These are phyloP conservation scores for Silvanus unidentatus DNA, from an alignment of 2,888 invertebrate species.

Conservation along the genomic window DNA sequence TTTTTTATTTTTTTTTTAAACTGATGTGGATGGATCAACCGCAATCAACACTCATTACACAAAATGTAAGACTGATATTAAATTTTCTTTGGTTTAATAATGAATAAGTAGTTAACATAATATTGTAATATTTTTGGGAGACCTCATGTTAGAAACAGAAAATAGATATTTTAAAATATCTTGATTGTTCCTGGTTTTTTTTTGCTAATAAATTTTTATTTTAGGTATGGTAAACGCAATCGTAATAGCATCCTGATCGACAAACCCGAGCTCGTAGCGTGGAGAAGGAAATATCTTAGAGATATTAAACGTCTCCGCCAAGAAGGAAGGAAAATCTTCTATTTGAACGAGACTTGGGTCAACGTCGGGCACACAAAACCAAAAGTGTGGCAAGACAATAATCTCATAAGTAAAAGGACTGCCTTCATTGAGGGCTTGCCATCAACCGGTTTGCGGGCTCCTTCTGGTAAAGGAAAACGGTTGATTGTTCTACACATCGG, in stretches of 20 bases:
- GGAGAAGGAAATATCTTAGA: conserved; percentile 9
- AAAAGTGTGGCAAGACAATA: conserved; percentile 16
- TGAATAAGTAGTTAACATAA: too few species aligned
- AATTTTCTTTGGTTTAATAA: too few species aligned
- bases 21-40: too few species aligned
- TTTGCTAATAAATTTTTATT: too few species aligned
- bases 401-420: conserved; percentile 8
- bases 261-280: conserved; percentile 9
- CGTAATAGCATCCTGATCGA: conserved; percentile 7
- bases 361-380: conserved; percentile 15
- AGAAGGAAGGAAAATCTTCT: conserved; percentile 13
- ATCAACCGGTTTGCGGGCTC: conserved; percentile 11
- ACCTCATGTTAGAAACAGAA: too few species aligned
- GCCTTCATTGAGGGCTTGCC: conserved; percentile 12
- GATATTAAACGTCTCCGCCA: conserved; percentile 8
- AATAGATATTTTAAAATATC: too few species aligned
- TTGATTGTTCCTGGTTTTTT: too few species aligned
- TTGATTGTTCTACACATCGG: conserved; percentile 18
- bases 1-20: too few species aligned
- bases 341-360: conserved; percentile 17
- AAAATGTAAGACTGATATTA: too few species aligned
- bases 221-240: conserved; percentile 1
- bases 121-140: too few species aligned
- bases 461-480: conserved; percentile 12
- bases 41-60: too few species aligned